Evolutionary conservation across 2,113 vertebrate genomes (phyloP).

Genomic region (Tyto alba): DNA sequence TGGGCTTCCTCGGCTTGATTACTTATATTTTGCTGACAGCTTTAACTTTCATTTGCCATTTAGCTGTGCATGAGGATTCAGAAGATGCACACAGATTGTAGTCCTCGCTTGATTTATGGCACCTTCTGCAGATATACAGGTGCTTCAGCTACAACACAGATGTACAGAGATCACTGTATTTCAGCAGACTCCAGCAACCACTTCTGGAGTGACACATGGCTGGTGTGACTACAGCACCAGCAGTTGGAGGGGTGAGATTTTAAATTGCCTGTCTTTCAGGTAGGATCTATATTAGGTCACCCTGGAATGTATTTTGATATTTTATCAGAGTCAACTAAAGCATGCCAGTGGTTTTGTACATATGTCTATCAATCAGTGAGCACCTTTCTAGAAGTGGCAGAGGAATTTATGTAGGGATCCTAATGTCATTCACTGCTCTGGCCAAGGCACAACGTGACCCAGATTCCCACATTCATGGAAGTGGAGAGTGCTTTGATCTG

Average conservation of each 20-base stretch:
- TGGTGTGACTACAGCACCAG: neutral
- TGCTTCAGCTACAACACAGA: fast-evolving
- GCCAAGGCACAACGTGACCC: neutral
- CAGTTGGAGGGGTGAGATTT: neutral
- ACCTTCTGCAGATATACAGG: neutral
- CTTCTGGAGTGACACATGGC: neutral
- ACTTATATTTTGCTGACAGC: neutral
- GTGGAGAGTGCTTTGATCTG: neutral
- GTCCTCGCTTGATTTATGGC: neutral
- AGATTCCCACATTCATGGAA: neutral
- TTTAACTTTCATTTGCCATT: neutral
- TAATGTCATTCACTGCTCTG: neutral
- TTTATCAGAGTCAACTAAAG: neutral
- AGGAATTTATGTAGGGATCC: neutral
- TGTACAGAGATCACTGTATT: fast-evolving
- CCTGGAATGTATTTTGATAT: neutral
- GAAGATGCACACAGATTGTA: neutral
- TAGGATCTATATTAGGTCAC: neutral
- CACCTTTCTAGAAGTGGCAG: neutral
- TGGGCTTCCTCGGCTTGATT: neutral
- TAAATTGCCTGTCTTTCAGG: neutral
- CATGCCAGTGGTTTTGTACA: neutral
- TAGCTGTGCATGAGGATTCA: neutral
- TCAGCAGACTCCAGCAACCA: neutral
- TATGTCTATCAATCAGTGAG: neutral